These are phyloP conservation scores for Steinernema scapterisci DNA, from an alignment of 2,888 invertebrate species.

Conservation along the genomic window DNA sequence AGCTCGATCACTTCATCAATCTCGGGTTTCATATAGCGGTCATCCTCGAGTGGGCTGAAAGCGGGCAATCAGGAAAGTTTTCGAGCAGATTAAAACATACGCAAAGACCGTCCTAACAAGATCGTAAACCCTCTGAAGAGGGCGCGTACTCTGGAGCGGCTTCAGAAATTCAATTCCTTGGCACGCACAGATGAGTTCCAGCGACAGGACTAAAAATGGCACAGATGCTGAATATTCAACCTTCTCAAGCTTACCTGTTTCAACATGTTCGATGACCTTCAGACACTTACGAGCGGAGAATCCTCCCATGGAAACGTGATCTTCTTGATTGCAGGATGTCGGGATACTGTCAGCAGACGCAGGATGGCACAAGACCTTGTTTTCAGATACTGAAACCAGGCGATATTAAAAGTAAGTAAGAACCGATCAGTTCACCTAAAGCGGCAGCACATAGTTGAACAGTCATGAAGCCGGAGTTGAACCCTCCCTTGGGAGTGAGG, in stretches of 20 bases:
- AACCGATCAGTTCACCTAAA: conserved; percentile 70
- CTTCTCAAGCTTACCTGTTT: conserved; percentile 60
- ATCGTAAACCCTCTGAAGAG: conserved; percentile 75
- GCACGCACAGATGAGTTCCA: conserved; percentile 75
- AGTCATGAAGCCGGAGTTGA: conserved; percentile 77
- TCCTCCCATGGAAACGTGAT: conserved; percentile 78
- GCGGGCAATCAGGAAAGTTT: background rate
- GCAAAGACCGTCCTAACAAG: conserved; percentile 72
- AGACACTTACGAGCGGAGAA: conserved; percentile 75
- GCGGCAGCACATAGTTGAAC: conserved; percentile 76
- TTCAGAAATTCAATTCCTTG: conserved; percentile 76
- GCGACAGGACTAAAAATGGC: conserved; percentile 72
- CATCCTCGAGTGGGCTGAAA: conserved; percentile 74
- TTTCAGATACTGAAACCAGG: conserved; percentile 73
- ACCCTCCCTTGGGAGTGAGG: conserved; percentile 75
- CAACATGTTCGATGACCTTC: conserved; percentile 72
- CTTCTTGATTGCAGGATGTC: conserved; percentile 76
- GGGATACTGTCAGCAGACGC: conserved; percentile 76
- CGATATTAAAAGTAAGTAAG: background rate
- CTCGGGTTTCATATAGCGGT: conserved; percentile 76
- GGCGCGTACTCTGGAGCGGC: conserved; percentile 74
- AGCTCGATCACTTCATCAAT: conserved; percentile 74
- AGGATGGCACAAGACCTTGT: conserved; percentile 77
- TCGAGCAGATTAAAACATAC: conserved; percentile 63
- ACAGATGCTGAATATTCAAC: too few relatives aligned